Evolutionary conservation across 2,888 invertebrate genomes (phyloP), one percentile per base, ranked within the genome.

Genomic region (Protophormia terraenovae): DNA sequence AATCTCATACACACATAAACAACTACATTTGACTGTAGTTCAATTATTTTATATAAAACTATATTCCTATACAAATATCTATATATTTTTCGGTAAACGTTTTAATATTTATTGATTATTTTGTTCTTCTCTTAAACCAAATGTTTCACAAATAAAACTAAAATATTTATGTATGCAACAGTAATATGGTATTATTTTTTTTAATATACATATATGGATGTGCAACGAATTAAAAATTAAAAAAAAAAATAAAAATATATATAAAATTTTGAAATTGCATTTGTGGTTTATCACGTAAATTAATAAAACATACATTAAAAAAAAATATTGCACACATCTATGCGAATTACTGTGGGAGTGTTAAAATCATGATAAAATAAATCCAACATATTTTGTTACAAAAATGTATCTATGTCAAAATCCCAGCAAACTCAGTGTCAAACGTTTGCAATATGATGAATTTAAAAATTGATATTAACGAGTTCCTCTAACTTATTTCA

Each of bases 271-370:
- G 1, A 67, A 67, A 67, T 47, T 67, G 66, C 45, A 47, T 67
- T 67, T 67, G 66, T 67, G 45, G 66, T 67, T 67, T 27, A 47
- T 45, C 47, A 47, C 66, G 47, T 67, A 45, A 67, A 67, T 67
- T 47, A 67, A 29, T 47, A 45, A 67, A 67, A 67, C 8, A 66
- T 27, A 66, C 45, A 45, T 66, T 64, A 8, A 35, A 8, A 10
- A 19, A 32, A 41, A 64, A 35, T 38, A 22, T 64, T 64, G 22
- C 32, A 19, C 60, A 32, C n/a, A 60, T 60, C 12, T 22, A 6
- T 38, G 12, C 19, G 62, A 38, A 35, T 62, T 35, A 22, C 35
- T 62, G 35, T 19, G 22, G 22, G 62, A 62, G 35, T 66, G 41
- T 66, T 41, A 66, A 45, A 66, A 45, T 41, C 27, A 66, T 66